Evolutionary conservation across 2,888 invertebrate species (phyloP).

Genomic region (Carcina quercana): DNA sequence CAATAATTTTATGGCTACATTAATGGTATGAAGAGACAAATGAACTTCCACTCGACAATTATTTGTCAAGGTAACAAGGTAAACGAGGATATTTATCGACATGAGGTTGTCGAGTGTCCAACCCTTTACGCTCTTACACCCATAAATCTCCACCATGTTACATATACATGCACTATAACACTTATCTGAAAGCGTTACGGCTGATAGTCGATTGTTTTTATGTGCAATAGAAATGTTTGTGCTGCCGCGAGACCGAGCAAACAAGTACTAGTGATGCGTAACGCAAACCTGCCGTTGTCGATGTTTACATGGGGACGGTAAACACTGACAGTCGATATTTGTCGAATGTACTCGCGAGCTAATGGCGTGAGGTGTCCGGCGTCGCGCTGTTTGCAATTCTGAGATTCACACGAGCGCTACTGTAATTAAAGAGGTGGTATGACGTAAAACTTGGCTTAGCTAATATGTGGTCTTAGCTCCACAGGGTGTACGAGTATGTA

Average conservation of each 20-base stretch:
- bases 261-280: slow-evolving; percentile 71
- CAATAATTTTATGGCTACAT: too few species aligned
- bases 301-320: slow-evolving; percentile 62
- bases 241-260: slow-evolving; percentile 49
- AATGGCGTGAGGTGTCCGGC: slow-evolving; percentile 55
- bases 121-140: slow-evolving; percentile 61
- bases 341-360: slow-evolving; percentile 57
- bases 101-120: slow-evolving; percentile 57
- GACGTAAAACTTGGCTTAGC: too few species aligned
- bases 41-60: slow-evolving; percentile 16
- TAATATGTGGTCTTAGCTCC: too few species aligned
- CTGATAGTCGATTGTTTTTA: slow-evolving; percentile 7
- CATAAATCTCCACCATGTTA: slow-evolving; percentile 23
- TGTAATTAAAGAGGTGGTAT: slow-evolving; percentile 44
- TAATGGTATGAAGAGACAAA: slow-evolving; percentile 28
- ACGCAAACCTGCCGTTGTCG: slow-evolving; percentile 69
- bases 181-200: too few species aligned
- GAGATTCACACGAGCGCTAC: slow-evolving; percentile 59
- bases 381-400: slow-evolving; percentile 43
- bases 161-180: slow-evolving; percentile 1
- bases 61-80: slow-evolving; percentile 55
- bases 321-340: slow-evolving; percentile 67
- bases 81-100: slow-evolving; percentile 64
- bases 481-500: too few species aligned
- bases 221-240: slow-evolving; percentile 9